A percentile compares a stretch with the other conserved stretches of the same genome.
Conservation (phyloP, 2,888 invertebrate species). For the Tetropium fuscum region DNA sequence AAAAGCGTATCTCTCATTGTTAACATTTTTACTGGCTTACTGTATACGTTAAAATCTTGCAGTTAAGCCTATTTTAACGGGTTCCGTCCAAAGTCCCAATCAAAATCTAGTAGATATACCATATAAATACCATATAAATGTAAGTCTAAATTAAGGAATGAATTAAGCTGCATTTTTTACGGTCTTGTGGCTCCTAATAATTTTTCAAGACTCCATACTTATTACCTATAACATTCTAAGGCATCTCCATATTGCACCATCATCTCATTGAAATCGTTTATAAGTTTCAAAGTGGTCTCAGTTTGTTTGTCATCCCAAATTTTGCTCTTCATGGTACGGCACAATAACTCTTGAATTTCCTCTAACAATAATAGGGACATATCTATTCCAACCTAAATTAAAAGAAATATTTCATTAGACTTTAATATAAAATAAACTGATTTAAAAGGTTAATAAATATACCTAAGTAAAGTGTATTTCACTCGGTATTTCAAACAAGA, state of each 20-base stretch:
- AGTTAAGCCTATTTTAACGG: too few relatives aligned
- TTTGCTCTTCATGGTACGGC: conserved; percentile 68
- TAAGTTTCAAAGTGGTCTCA: conserved; percentile 66
- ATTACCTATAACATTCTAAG: conserved; percentile 68
- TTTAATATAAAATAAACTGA: neutral
- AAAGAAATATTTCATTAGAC: conserved; percentile 2
- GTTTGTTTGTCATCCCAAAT: conserved; percentile 70
- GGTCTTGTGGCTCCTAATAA: neutral
- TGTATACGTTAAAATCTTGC: too few relatives aligned
- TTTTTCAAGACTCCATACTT: neutral
- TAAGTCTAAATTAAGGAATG: too few relatives aligned
- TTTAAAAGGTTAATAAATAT: too few relatives aligned
- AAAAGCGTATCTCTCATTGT: too few relatives aligned
- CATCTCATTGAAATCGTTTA: conserved; percentile 69
- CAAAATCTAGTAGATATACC: too few relatives aligned
- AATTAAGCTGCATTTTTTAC: too few relatives aligned
- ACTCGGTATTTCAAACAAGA: too few relatives aligned
- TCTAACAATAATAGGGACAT: conserved; percentile 66
- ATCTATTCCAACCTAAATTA: conserved; percentile 68
- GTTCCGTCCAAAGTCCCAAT: too few relatives aligned
- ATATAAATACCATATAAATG: too few relatives aligned
- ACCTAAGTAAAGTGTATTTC: too few relatives aligned
- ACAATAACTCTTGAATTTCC: conserved; percentile 68
- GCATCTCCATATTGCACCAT: conserved; percentile 72
- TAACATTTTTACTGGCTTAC: too few relatives aligned